Percentiles rank a stretch among this genome's conserved stretches.
These are phyloP conservation scores for Theropithecus gelada DNA, from an alignment of 2,113 vertebrate genomes.

Conservation along the genomic window DNA sequence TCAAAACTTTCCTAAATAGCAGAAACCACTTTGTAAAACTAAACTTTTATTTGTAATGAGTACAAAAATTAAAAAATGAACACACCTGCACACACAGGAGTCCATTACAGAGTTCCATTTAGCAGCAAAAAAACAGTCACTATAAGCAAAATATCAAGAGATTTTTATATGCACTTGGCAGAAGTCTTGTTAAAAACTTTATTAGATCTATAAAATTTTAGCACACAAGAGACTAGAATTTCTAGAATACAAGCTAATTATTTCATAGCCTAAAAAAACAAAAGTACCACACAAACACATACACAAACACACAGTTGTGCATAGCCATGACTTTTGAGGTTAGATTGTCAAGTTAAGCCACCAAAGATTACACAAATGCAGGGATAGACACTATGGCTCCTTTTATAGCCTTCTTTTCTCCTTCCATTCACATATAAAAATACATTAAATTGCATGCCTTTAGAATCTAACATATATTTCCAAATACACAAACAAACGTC, in stretches of 20 bases:
- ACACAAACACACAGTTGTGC: background rate
- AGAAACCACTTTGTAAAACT: background rate
- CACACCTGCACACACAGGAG: background rate
- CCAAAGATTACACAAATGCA: background rate
- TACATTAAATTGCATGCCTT: background rate
- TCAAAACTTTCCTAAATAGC: background rate
- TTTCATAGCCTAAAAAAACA: background rate
- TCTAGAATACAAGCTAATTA: background rate
- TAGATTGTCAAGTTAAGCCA: background rate
- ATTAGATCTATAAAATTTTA: background rate
- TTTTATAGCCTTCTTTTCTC: background rate
- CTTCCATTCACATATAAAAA: background rate
- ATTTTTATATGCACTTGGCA: background rate
- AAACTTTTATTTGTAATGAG: background rate
- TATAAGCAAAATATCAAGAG: background rate
- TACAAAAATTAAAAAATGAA: background rate
- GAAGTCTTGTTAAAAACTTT: background rate
- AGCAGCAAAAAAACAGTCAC: background rate
- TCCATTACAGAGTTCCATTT: background rate
- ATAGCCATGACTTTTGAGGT: background rate
- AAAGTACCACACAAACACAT: background rate
- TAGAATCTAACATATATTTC: background rate
- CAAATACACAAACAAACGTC: background rate
- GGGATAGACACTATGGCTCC: accelerated
- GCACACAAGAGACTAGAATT: background rate